Evolutionary conservation across 2,797 vertebrate species (phyloP), one percentile per base, ranked within the genome.

Genomic region (Pygocentrus nattereri): DNA sequence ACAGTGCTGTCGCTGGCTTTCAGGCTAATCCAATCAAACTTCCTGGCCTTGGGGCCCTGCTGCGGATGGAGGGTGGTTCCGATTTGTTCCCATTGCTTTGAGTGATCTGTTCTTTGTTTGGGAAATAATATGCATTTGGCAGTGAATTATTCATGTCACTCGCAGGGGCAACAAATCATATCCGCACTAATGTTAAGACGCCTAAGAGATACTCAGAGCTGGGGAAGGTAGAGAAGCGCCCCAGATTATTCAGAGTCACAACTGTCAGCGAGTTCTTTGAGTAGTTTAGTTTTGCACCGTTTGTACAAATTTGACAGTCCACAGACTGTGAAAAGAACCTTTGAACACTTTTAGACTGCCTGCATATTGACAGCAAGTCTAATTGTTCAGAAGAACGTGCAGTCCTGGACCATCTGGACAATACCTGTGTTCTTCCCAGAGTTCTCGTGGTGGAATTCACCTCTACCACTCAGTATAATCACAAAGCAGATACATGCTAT

Each of bases 21-120:
- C 21, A 58, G 23, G 54, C 47, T 71, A 71, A 82, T 75, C 56
- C 56, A 34, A 65, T 79, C 21, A 76, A 59, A 74, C 77, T 75
- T 41, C 7, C 25, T 16, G 38, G 30, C 73, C 69, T 86, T 86
- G 88, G 84, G 89, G 86, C 41, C 87, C n/a, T 84, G 87, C 61
- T 6, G 21, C 3, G 44, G 54, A 18, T 44, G 56, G 34, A 61
- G 31, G n/a, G 38, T 61, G 56, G 11, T 15, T 65, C 34, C 34
- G 71, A 38, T 70, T 78, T 78, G 61, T 65, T 62, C 54, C 30
- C 10, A 25, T n/a, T 27, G 25, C 21, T 78, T 11, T 76, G 25
- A 23, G 23, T 72, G 49, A 68, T 56, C n/a, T 72, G 31, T 65
- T 74, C 68, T 72, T 72, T 41, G 44, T 34, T 67, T 74, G 50